These are phyloP conservation scores for Microtus richardsoni DNA, from an alignment of 2,113 vertebrate genomes.

Conservation along the genomic window DNA sequence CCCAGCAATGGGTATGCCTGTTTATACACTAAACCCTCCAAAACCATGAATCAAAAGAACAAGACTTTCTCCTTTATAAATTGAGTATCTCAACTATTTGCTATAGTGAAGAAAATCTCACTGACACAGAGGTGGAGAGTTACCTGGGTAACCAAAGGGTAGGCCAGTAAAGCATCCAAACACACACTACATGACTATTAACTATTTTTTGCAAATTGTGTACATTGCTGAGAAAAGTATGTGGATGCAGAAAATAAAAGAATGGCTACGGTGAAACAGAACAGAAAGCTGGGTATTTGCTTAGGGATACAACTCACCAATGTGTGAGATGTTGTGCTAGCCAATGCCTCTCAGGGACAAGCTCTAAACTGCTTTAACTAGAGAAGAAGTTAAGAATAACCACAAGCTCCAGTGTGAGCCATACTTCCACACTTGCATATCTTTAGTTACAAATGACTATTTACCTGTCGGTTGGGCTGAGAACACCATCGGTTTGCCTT, in stretches of 20 bases:
- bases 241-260: background rate
- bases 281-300: background rate
- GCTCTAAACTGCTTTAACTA: constrained; percentile 53
- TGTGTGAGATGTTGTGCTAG: background rate
- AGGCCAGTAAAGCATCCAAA: background rate
- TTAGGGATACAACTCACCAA: background rate
- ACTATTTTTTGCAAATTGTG: background rate
- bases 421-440: constrained; percentile 75
- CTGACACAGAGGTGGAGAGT: background rate
- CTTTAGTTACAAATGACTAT: constrained; percentile 87
- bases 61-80: background rate
- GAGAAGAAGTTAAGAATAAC: constrained; percentile 59
- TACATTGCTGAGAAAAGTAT: background rate
- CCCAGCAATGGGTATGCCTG: background rate
- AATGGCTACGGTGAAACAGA: background rate
- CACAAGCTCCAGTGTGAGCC: constrained; percentile 47
- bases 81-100: background rate
- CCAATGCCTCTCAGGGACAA: background rate
- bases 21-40: too few species aligned
- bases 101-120: background rate
- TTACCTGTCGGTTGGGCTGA: constrained; percentile 86
- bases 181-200: background rate
- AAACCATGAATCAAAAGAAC: background rate
- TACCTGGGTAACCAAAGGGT: background rate
- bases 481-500: constrained; percentile 86